Conservation (phyloP, 2,888 invertebrate genomes). For the Sipunculus nudus region DNA sequence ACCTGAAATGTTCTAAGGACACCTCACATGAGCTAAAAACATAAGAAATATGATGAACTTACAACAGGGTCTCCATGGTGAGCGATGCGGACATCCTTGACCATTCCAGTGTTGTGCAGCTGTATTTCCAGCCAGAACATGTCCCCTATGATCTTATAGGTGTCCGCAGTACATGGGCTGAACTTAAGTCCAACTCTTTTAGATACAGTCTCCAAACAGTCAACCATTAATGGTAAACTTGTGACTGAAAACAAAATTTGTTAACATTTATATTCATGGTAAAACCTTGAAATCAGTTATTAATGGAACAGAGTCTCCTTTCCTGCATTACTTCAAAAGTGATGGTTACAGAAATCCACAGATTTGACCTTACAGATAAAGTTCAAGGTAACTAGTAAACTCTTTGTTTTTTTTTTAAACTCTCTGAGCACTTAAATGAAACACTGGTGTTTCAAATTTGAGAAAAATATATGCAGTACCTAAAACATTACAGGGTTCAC, state of each 20-base stretch:
- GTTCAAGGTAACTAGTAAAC: too few species aligned
- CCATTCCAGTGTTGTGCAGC: constrained; percentile 82
- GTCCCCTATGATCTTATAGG: constrained; percentile 93
- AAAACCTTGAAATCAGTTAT: too few species aligned
- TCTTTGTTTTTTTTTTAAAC: too few species aligned
- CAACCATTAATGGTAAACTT: constrained; percentile 89
- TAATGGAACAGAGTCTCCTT: too few species aligned
- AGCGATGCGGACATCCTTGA: constrained; percentile 90
- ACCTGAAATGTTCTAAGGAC: constrained; percentile 73
- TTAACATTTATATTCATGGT: too few species aligned
- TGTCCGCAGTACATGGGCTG: constrained; percentile 48
- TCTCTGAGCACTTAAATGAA: too few species aligned
- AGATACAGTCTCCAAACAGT: constrained; percentile 88
- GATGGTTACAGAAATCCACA: too few species aligned
- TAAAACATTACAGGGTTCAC: too few species aligned
- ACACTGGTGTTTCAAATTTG: too few species aligned
- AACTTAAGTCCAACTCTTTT: constrained; percentile 78
- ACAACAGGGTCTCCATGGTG: constrained; percentile 72
- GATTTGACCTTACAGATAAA: too few species aligned
- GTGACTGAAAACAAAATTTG: constrained; percentile 73
- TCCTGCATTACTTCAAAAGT: too few species aligned
- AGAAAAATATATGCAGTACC: too few species aligned
- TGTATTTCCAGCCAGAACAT: constrained; percentile 95
- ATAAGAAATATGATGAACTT: constrained; percentile 32
- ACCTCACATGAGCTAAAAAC: constrained; percentile 83